Conservation (phyloP, 2,797 vertebrate genomes). For the Pterois miles region DNA sequence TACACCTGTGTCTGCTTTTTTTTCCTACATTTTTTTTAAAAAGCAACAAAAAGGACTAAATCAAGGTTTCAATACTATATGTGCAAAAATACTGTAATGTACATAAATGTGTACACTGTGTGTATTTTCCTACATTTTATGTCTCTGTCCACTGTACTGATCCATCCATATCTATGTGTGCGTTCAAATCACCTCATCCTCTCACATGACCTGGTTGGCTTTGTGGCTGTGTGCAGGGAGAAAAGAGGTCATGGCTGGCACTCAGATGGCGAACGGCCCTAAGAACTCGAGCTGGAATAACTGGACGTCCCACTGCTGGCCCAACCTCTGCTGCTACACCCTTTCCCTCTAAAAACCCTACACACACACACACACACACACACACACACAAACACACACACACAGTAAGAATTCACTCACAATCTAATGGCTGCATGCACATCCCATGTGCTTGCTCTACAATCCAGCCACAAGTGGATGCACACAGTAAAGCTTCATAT, state of each 20-base stretch:
- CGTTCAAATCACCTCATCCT: constrained; percentile 53
- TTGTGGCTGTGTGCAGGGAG: constrained; percentile 44
- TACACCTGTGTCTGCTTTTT: neutral
- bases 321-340: constrained; percentile 58
- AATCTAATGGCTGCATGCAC: neutral
- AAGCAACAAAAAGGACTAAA: neutral
- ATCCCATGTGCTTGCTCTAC: neutral
- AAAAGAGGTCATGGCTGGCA: constrained; percentile 74
- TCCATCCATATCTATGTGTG: constrained; percentile 8
- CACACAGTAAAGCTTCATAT: constrained; percentile 8
- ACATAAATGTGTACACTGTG: neutral
- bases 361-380: constrained; percentile 1
- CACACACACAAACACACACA: neutral
- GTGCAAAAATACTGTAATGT: neutral
- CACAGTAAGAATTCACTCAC: constrained; percentile 10
- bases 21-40: neutral
- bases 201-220: constrained; percentile 70
- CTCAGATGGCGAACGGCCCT: constrained; percentile 66
- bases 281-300: constrained; percentile 65
- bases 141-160: neutral
- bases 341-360: constrained; percentile 33
- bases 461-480: neutral
- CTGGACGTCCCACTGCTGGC: constrained; percentile 49
- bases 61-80: neutral
- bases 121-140: neutral